A percentile compares a stretch with the other conserved stretches of the same genome.
phyloP scores from a whole-genome alignment of 2,888 invertebrate species.

The Imbricaverruca yamaguchii region DNA sequence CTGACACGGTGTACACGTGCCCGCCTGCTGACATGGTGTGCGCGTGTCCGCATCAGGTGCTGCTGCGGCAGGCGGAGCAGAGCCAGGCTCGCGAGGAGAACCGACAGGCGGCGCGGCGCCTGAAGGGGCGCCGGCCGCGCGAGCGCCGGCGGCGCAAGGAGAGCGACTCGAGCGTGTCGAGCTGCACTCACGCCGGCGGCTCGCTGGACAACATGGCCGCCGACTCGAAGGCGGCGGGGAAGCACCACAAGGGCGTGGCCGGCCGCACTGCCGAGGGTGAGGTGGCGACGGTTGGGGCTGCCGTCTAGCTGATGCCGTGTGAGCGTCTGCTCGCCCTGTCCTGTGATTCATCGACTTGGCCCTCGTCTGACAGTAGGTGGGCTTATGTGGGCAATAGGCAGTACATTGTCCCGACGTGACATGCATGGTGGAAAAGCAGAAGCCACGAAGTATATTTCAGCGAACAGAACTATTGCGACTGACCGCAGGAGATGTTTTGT shows the following conservation, averaged over 20 bases:
- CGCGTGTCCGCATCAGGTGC: not conserved
- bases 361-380: too few species aligned
- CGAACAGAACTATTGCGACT: too few species aligned
- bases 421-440: too few species aligned
- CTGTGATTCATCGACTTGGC: too few species aligned
- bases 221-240: not conserved
- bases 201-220: slow-evolving; percentile 14
- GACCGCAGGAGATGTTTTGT: too few species aligned
- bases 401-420: too few species aligned
- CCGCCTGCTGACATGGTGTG: too few species aligned
- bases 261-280: not conserved
- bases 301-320: too few species aligned
- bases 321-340: not conserved
- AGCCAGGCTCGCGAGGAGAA: not conserved
- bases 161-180: not conserved
- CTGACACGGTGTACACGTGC: too few species aligned
- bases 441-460: too few species aligned
- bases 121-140: not conserved
- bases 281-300: not conserved
- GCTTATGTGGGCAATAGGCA: too few species aligned
- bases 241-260: not conserved
- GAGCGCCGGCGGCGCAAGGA: slow-evolving; percentile 11
- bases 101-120: not conserved
- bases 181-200: not conserved
- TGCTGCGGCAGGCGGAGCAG: not conserved